phyloP scores from a whole-genome alignment of 2,888 invertebrate species.

The Dascillus cervinus region DNA sequence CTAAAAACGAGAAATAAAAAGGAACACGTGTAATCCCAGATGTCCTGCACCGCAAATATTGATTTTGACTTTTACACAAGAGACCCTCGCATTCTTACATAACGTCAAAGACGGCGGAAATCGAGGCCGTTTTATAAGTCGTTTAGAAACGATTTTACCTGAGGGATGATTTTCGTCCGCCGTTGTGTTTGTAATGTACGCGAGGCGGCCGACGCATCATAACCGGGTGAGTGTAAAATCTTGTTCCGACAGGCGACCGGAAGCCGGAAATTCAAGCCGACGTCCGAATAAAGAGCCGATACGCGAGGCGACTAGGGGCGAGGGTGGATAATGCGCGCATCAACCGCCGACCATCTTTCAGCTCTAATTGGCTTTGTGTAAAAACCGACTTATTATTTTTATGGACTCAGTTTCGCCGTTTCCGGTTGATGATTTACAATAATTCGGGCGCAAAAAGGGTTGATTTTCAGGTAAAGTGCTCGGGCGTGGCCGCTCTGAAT shows the following conservation, averaged over 20 bases:
- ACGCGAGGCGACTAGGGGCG: slow-evolving; percentile 13
- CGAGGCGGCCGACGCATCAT: slow-evolving; percentile 29
- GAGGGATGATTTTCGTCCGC: neutral
- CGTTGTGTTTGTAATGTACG: neutral
- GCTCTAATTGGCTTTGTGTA: slow-evolving; percentile 36
- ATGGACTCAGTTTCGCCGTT: slow-evolving; percentile 26
- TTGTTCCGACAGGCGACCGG: slow-evolving; percentile 44
- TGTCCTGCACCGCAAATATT: slow-evolving; percentile 25
- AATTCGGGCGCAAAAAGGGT: too few relatives aligned
- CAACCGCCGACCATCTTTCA: slow-evolving; percentile 40
- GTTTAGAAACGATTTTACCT: neutral
- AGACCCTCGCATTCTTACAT: slow-evolving; percentile 13
- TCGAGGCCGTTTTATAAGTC: neutral
- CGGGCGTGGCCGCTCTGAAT: too few relatives aligned
- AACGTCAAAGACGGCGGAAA: slow-evolving; percentile 13
- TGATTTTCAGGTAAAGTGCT: too few relatives aligned
- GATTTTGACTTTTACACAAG: slow-evolving; percentile 22
- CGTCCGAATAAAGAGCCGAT: slow-evolving; percentile 40
- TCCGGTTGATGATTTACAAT: slow-evolving; percentile 19
- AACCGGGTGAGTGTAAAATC: slow-evolving; percentile 42
- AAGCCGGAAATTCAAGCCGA: slow-evolving; percentile 42
- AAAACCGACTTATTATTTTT: slow-evolving; percentile 29
- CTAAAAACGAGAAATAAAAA: too few relatives aligned
- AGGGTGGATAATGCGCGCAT: slow-evolving; percentile 29
- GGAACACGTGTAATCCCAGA: slow-evolving; percentile 18